A percentile compares a stretch with the other conserved stretches of the same genome.
Evolutionary conservation across 2,797 vertebrate species (phyloP).

Genomic region (Microcaecilia unicolor): DNA sequence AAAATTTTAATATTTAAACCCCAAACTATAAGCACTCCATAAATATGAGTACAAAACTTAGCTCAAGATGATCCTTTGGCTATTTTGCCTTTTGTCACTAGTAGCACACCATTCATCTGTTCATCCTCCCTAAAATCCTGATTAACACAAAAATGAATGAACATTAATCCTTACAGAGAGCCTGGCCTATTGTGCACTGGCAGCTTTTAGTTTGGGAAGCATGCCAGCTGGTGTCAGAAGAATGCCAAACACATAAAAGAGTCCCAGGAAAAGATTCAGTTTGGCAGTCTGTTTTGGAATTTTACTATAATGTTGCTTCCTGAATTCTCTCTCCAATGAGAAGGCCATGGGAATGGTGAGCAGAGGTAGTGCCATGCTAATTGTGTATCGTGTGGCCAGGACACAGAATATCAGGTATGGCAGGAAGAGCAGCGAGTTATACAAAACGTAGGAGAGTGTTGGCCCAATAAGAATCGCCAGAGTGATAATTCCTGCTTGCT

Average conservation of each 20-base stretch:
- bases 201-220: slow-evolving; percentile 74
- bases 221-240: slow-evolving; percentile 76
- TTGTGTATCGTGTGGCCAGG: slow-evolving; percentile 84
- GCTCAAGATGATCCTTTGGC: too few relatives aligned
- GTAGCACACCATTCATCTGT: too few relatives aligned
- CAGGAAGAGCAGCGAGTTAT: slow-evolving; percentile 81
- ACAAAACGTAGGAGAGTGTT: slow-evolving; percentile 82
- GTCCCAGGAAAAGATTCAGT: slow-evolving; percentile 88
- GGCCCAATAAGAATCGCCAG: slow-evolving; percentile 92
- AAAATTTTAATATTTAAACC: too few relatives aligned
- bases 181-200: too few relatives aligned
- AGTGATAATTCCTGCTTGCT: slow-evolving; percentile 88
- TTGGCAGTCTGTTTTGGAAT: slow-evolving; percentile 93
- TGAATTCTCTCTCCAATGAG: slow-evolving; percentile 86
- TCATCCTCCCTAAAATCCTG: too few relatives aligned
- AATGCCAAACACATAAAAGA: slow-evolving; percentile 91
- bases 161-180: too few relatives aligned
- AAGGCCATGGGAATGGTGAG: slow-evolving; percentile 96
- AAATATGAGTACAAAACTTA: too few relatives aligned
- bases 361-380: slow-evolving; percentile 90
- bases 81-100: too few relatives aligned
- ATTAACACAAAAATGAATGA: too few relatives aligned
- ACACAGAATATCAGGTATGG: slow-evolving; percentile 90
- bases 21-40: too few relatives aligned
- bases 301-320: slow-evolving; percentile 76